Percentiles rank a stretch among this genome's conserved stretches.
Evolutionary conservation across 2,888 invertebrate genomes (phyloP).

Genomic region (Drosophila conformis): DNA sequence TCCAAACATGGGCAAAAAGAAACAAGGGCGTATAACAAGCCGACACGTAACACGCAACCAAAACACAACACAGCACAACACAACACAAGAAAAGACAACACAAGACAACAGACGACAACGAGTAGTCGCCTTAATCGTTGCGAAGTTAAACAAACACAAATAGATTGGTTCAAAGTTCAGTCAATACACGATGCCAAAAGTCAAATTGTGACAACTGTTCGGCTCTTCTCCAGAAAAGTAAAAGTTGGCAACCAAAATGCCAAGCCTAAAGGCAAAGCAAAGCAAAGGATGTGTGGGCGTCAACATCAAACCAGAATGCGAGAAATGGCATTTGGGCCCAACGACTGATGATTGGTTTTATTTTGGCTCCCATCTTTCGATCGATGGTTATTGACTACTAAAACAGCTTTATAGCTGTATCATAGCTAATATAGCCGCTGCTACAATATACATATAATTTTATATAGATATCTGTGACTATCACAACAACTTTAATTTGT

Average conservation of each 20-base stretch:
- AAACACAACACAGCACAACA: conserved; percentile 21
- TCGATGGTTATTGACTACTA: background rate
- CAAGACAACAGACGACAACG: conserved; percentile 16
- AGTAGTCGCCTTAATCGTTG: conserved; percentile 69
- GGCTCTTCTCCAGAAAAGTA: conserved; percentile 5
- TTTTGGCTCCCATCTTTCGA: background rate
- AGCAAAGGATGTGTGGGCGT: conserved; percentile 11
- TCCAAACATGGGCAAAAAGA: background rate
- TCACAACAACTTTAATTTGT: background rate
- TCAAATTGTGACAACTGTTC: conserved; percentile 70
- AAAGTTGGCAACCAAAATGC: conserved; percentile 17
- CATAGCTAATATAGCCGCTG: background rate
- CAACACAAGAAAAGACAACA: conserved; percentile 18
- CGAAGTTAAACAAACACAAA: conserved; percentile 81
- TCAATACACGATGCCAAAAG: conserved; percentile 66
- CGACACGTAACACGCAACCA: conserved; percentile 44
- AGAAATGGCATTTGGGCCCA: conserved; percentile 60
- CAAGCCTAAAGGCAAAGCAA: conserved; percentile 15
- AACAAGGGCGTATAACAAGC: conserved; percentile 24
- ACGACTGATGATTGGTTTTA: conserved; percentile 43
- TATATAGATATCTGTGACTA: background rate
- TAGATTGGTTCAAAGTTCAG: conserved; percentile 77
- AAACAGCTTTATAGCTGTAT: background rate
- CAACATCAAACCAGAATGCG: conserved; percentile 27
- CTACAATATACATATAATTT: background rate